phyloP scores from a whole-genome alignment of 2,113 vertebrate species.

The Antennarius striatus region DNA sequence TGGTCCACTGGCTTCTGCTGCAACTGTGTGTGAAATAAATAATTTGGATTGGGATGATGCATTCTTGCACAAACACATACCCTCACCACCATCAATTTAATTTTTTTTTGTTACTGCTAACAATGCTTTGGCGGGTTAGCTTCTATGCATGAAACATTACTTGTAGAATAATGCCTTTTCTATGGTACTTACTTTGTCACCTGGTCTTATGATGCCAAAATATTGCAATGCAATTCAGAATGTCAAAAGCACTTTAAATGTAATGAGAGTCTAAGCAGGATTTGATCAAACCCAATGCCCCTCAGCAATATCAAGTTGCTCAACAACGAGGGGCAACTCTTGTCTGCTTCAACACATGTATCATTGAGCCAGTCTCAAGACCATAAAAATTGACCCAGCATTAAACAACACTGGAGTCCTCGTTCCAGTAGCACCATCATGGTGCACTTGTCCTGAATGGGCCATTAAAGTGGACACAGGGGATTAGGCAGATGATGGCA shows the following conservation, averaged over 20 bases:
- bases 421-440: slow-evolving; percentile 58
- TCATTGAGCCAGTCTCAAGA: slow-evolving; percentile 63
- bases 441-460: slow-evolving; percentile 74
- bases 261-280: slow-evolving; percentile 16
- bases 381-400: slow-evolving; percentile 74
- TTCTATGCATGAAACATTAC: not conserved
- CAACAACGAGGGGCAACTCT: slow-evolving; percentile 59
- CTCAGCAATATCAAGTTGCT: slow-evolving; percentile 50
- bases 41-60: slow-evolving; percentile 18
- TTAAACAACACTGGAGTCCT: slow-evolving; percentile 63
- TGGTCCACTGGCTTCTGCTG: slow-evolving; percentile 64
- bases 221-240: slow-evolving; percentile 19
- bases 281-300: slow-evolving; percentile 46
- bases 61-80: slow-evolving; percentile 1
- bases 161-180: slow-evolving; percentile 4
- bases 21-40: slow-evolving; percentile 62
- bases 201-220: slow-evolving; percentile 18
- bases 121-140: not conserved
- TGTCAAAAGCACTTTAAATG: slow-evolving; percentile 39
- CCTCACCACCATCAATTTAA: not conserved
- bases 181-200: not conserved
- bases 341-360: slow-evolving; percentile 69
- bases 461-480: slow-evolving; percentile 76
- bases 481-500: slow-evolving; percentile 74
- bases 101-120: slow-evolving; percentile 3